phyloP scores from a whole-genome alignment of 2,888 invertebrate species.

The Caenorhabditis sp. region DNA sequence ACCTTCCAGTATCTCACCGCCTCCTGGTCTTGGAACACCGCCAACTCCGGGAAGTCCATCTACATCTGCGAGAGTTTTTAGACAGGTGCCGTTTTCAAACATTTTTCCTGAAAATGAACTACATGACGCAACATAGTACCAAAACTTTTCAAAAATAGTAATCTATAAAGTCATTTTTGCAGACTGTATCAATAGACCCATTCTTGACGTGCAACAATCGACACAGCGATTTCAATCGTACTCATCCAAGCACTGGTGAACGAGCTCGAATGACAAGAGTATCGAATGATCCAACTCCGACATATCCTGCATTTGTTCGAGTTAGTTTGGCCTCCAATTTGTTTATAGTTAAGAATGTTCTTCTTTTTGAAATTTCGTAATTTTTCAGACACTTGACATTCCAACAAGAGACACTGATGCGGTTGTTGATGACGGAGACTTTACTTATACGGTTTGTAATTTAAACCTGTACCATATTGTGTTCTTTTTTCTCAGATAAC shows the following conservation, averaged over 20 bases:
- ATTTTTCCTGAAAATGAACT: no score
- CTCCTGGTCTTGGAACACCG: no score
- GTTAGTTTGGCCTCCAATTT: not conserved
- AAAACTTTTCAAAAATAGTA: no score
- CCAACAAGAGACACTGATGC: constrained; percentile 3
- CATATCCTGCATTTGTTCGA: constrained; percentile 5
- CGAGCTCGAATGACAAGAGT: constrained; percentile 1
- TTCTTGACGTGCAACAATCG: constrained; percentile 22
- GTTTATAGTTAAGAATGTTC: no score
- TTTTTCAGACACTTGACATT: constrained; percentile 7
- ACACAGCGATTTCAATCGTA: constrained; percentile 20
- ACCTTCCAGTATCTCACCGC: no score
- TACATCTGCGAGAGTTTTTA: no score
- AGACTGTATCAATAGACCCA: constrained; percentile 30
- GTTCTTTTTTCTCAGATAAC: not conserved
- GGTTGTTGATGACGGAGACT: constrained; percentile 11
- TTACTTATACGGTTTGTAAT: constrained; percentile 10
- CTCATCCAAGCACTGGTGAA: not conserved
- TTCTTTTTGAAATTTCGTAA: no score
- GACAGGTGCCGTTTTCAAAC: no score
- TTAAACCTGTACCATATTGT: not conserved
- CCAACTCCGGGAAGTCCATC: no score
- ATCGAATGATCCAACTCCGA: constrained; percentile 20
- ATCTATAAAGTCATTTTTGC: no score
- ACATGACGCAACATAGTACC: no score